Evolutionary conservation across 2,113 vertebrate genomes (phyloP).

Genomic region (Hemibates koningsi): DNA sequence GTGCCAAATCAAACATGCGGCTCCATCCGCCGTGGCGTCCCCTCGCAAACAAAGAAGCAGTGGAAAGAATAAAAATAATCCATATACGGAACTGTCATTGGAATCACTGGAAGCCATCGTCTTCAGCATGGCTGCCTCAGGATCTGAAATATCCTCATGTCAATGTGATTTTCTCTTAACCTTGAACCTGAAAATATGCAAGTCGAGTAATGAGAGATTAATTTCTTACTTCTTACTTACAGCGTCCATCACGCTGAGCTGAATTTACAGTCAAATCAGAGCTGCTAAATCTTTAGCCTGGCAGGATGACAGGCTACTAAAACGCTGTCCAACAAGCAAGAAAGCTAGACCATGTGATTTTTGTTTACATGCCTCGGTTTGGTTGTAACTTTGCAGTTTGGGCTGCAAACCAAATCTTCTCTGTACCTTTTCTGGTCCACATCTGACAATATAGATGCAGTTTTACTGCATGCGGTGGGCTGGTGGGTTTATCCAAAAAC

Average conservation of each 20-base stretch:
- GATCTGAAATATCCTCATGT: background rate
- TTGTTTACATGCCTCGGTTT: background rate
- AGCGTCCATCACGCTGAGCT: background rate
- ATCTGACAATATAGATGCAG: background rate
- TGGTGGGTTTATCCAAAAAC: background rate
- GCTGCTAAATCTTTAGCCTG: slow-evolving; percentile 34
- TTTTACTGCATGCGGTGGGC: background rate
- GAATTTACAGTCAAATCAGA: background rate
- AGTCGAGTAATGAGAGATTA: slow-evolving; percentile 22
- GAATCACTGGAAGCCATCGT: background rate
- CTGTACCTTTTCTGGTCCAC: background rate
- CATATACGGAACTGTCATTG: background rate
- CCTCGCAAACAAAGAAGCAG: background rate
- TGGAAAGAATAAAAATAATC: background rate
- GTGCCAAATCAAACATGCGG: background rate
- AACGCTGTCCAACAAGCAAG: background rate
- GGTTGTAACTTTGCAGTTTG: background rate
- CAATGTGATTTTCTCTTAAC: background rate
- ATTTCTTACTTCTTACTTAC: background rate
- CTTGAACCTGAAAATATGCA: background rate
- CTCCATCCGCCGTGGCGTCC: background rate
- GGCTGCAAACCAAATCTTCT: background rate
- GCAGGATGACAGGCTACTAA: background rate
- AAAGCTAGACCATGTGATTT: background rate
- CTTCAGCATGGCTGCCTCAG: background rate